Conservation (phyloP, 2,888 invertebrate genomes). For the Acrobasis consociella region DNA sequence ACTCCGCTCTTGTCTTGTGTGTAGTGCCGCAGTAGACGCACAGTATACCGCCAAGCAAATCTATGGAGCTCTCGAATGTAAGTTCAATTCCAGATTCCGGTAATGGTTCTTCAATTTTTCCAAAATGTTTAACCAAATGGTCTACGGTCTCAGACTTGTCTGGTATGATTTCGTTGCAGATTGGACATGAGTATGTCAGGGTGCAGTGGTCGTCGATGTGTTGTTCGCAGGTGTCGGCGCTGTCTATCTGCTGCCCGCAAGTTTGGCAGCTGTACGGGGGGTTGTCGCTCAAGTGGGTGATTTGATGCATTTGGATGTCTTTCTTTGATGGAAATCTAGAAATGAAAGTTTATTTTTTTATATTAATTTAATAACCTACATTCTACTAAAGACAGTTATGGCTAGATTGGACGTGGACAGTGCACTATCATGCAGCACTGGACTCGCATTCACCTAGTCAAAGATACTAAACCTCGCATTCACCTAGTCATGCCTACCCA, state of each 20-base stretch:
- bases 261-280: slow-evolving; percentile 62
- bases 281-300: slow-evolving; percentile 55
- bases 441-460: no score
- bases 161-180: slow-evolving; percentile 56
- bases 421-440: no score
- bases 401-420: no score
- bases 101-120: slow-evolving; percentile 38
- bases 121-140: slow-evolving; percentile 66
- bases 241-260: slow-evolving; percentile 53
- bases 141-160: slow-evolving; percentile 49
- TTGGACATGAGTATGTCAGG: slow-evolving; percentile 61
- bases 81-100: slow-evolving; percentile 44
- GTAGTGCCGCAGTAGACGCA: slow-evolving; percentile 79
- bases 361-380: no score
- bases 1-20: slow-evolving; percentile 74
- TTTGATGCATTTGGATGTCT: slow-evolving; percentile 61
- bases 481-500: no score
- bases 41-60: slow-evolving; percentile 70
- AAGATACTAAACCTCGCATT: no score
- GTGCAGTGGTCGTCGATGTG: slow-evolving; percentile 64
- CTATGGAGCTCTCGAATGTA: slow-evolving; percentile 71
- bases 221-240: slow-evolving; percentile 55
- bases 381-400: no score
- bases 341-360: not conserved
- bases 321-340: slow-evolving; percentile 63